Evolutionary conservation across 2,888 invertebrate species (phyloP).

Genomic region (Mythimna pallens): DNA sequence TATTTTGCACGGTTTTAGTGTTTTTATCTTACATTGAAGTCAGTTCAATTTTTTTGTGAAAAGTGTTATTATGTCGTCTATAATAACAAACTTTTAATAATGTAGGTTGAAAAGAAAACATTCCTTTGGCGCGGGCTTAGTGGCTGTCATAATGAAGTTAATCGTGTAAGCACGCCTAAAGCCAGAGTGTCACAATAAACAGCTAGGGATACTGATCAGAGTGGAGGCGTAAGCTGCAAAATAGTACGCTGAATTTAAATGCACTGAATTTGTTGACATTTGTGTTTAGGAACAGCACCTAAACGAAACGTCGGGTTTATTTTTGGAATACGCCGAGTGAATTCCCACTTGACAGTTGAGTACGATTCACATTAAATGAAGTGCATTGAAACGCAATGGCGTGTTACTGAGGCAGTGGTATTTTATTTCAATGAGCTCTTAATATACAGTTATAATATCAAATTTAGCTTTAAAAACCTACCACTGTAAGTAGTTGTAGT

Average conservation of each 20-base stretch:
- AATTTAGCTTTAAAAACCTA: not conserved
- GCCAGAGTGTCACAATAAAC: conserved; percentile 22
- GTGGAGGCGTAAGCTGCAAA: not conserved
- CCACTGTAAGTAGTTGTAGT: not conserved
- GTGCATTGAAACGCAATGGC: not conserved
- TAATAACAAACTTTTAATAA: conserved; percentile 47
- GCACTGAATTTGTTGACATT: conserved; percentile 32
- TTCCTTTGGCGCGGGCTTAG: conserved; percentile 11
- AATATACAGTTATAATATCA: not conserved
- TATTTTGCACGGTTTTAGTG: too few relatives aligned
- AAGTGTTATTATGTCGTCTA: conserved; percentile 12
- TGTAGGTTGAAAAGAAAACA: conserved; percentile 26
- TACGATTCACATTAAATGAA: not conserved
- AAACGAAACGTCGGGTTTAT: not conserved
- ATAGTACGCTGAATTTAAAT: conserved; percentile 27
- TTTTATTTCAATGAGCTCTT: not conserved
- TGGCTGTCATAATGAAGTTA: conserved; percentile 38
- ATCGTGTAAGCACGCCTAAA: conserved; percentile 10
- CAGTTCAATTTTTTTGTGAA: too few relatives aligned
- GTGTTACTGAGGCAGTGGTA: not conserved
- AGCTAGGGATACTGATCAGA: conserved; percentile 9
- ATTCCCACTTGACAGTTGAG: conserved; percentile 8
- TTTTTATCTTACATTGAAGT: too few relatives aligned
- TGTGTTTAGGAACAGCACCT: conserved; percentile 3
- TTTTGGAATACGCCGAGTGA: not conserved